Evolutionary conservation across 1,140 invertebrate genomes (phyloP), one percentile per base, ranked within the genome.

Genomic region (Musca domestica): DNA sequence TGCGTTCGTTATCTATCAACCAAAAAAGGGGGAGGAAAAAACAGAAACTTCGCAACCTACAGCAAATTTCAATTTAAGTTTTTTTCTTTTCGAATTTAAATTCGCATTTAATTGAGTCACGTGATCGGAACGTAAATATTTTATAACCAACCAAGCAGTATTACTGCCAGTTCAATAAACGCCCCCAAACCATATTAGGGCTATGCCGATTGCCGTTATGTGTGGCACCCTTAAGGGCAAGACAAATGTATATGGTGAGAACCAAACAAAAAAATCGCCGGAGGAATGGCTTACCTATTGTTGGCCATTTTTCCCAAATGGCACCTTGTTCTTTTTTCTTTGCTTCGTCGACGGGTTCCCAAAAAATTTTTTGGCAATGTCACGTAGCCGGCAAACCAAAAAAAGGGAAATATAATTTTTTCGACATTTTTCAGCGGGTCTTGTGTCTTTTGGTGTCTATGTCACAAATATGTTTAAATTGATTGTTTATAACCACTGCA

Each of bases 401-500:
- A 51, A 51, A 5, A 20, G 48, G 12, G 9, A 20, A 5, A 51
- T 5, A 51, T 10, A 49, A 23, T 54, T 54, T 54, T 54, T 54
- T 54, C 12, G 19, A 54, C 12, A 54, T 7, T 41, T 41, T 41
- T 12, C 12, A 10, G 34, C 34, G 6, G 12, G 34, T 12, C 34
- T 41, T 41, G 2, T 10, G 5, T 7, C n/a, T n/a, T n/a, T n/a
- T n/a, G 20, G 7, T 7, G 23, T 12, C 19, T 7, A 54, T n/a
- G 20, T 1, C 9, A 19, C 48, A 51, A 51, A 10, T 19, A 51
- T 19, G 17, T 51, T 51, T 25, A 58, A 58, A 58, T 58, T 58
- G 54, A 58, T 58, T 58, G 54, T 58, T 58, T 58, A 58, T 58
- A 58, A 58, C 54, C 54, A 27, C 54, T 58, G 54, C 54, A 58